Evolutionary conservation across 92 coral and sea anemone genomes (phyloP), one percentile per base, ranked within the genome.

Genomic region (Phymanthus crucifer): DNA sequence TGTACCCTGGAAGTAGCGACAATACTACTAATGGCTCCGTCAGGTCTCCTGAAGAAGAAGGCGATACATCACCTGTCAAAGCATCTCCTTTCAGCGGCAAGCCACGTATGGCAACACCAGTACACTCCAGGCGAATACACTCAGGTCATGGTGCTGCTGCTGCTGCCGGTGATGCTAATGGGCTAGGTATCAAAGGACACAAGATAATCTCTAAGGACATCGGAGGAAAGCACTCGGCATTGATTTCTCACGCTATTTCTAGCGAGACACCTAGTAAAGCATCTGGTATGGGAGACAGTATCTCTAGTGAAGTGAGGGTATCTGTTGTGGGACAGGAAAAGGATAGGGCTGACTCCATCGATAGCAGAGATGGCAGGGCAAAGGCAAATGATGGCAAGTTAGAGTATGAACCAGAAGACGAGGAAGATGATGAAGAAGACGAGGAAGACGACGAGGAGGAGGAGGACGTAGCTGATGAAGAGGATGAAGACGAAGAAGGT

Each of bases 71-170:
- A 14, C 35, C 83, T 45, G 80, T 72, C 64, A 90, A 89, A 46
- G 85, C 76, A 35, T 93, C 97, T n/a, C 99, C 99, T n/a, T 95
- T 95, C 80, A 92, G 90, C 61, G 78, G 92, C 64, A 88, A 87
- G 68, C 99, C 99, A 36, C 97, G 99, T 26, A 93, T 95, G 54
- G 98, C 97, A 45, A 95, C 99, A 12, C 99, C 99, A 31, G 73
- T 89, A 12, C 90, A 87, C 71, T 58, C 89, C 23, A 87, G 82
- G 70, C 89, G 91, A 32, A 87, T 80, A 35, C 89, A 93, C 0
- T 69, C 81, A 43, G 72, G 83, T 23, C 84, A 85, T 32, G 71
- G 72, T 3, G 80, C 77, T 2, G 32, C 73, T 16, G 82, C 61
- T 32, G 78, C 78, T 52, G 69, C 81, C 48, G 82, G 75, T 21